These are phyloP conservation scores for Amyelois transitella DNA, from an alignment of 1,140 invertebrate genomes.

Conservation along the genomic window DNA sequence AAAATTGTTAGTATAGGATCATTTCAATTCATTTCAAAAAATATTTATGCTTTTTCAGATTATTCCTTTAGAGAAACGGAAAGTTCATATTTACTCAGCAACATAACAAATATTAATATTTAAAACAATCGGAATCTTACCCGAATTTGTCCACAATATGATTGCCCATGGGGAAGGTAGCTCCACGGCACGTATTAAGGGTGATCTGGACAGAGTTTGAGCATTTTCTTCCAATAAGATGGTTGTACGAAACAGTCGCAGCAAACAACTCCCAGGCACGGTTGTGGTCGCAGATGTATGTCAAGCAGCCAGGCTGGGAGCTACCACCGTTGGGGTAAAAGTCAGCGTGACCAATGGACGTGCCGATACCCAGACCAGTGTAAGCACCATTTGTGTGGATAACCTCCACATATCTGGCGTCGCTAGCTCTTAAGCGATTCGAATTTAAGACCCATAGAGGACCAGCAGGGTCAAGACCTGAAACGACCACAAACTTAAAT, in stretches of 20 bases:
- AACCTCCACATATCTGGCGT: conserved; percentile 78
- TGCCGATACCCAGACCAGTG: conserved; percentile 76
- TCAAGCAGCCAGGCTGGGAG: conserved; percentile 64
- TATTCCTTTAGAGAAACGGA: too few species aligned
- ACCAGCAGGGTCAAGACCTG: conserved; percentile 80
- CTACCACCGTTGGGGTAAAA: conserved; percentile 88
- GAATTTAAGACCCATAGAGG: conserved; percentile 72
- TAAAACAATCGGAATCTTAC: conserved; percentile 18
- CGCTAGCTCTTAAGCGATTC: conserved; percentile 61
- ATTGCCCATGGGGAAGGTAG: conserved; percentile 38
- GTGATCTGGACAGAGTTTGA: conserved; percentile 15
- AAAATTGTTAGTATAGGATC: too few species aligned
- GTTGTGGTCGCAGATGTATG: conserved; percentile 77
- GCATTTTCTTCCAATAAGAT: conserved; percentile 30
- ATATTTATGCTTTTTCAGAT: too few species aligned
- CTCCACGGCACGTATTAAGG: conserved; percentile 23
- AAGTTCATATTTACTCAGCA: too few species aligned
- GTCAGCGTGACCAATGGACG: conserved; percentile 77
- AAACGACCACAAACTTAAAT: too few species aligned
- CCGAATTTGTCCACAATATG: conserved; percentile 34
- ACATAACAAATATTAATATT: too few species aligned
- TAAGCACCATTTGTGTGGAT: conserved; percentile 82
- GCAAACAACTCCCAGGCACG: conserved; percentile 77
- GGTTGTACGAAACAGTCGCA: conserved; percentile 33
- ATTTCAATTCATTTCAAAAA: too few species aligned